Evolutionary conservation across 2,888 invertebrate genomes (phyloP).

Genomic region (Cephus sareptanus): DNA sequence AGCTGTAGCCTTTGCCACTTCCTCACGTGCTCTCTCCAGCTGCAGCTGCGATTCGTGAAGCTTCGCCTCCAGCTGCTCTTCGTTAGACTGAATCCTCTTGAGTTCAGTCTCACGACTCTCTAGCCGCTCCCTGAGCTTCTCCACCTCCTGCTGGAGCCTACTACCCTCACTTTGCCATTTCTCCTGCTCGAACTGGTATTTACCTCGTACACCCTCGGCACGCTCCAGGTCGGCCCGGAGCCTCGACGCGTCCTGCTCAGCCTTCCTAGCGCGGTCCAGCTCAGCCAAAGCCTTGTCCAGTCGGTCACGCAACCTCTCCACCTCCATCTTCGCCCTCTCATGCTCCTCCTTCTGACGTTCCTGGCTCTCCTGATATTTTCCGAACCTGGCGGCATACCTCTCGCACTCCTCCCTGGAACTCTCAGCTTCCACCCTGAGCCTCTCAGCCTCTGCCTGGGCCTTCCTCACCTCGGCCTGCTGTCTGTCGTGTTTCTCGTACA

Average conservation of each 20-base stretch:
- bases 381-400: constrained; percentile 77
- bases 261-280: constrained; percentile 80
- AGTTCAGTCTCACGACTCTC: constrained; percentile 81
- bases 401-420: constrained; percentile 84
- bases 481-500: constrained; percentile 91
- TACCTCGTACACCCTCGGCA: constrained; percentile 81
- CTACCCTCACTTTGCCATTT: constrained; percentile 72
- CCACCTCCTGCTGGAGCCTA: constrained; percentile 69
- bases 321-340: constrained; percentile 81
- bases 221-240: constrained; percentile 79
- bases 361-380: constrained; percentile 80
- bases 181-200: constrained; percentile 82
- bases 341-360: constrained; percentile 79
- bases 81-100: constrained; percentile 74
- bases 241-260: constrained; percentile 75
- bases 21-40: constrained; percentile 82
- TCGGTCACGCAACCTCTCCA: constrained; percentile 82
- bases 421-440: constrained; percentile 77
- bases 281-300: constrained; percentile 85
- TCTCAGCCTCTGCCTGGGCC: constrained; percentile 81
- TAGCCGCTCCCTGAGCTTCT: constrained; percentile 81
- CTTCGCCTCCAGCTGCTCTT: constrained; percentile 78
- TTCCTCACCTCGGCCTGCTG: constrained; percentile 84
- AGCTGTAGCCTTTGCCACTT: constrained; percentile 79
- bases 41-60: constrained; percentile 85